Evolutionary conservation across 1,140 invertebrate genomes (phyloP).

Genomic region (Nilaparvata lugens): DNA sequence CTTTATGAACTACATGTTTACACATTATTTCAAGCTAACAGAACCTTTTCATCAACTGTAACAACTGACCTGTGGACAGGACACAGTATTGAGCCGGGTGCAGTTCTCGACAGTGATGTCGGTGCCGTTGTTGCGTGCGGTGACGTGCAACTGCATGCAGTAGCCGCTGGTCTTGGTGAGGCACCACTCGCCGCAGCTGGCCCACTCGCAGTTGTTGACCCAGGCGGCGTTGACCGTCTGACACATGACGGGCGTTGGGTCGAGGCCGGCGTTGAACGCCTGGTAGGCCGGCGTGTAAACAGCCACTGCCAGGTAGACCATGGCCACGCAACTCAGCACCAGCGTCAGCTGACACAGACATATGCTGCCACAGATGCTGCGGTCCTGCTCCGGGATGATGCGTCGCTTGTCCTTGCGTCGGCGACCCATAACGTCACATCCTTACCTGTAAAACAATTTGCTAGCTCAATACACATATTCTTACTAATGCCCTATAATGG

Average conservation of each 20-base stretch:
- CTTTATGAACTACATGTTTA: too few relatives aligned
- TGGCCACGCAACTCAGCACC: slow-evolving; percentile 57
- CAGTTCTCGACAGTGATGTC: slow-evolving; percentile 50
- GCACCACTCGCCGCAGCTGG: slow-evolving; percentile 65
- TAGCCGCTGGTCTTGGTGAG: slow-evolving; percentile 60
- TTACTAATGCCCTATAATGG: too few relatives aligned
- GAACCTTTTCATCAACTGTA: not conserved
- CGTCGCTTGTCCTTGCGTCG: slow-evolving; percentile 37
- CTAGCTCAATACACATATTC: too few relatives aligned
- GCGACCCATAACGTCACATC: slow-evolving; percentile 6
- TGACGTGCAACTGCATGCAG: slow-evolving; percentile 58
- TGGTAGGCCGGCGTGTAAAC: slow-evolving; percentile 57
- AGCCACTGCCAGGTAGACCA: slow-evolving; percentile 61
- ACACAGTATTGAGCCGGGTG: slow-evolving; percentile 35
- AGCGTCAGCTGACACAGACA: slow-evolving; percentile 62
- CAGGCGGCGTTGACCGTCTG: slow-evolving; percentile 52
- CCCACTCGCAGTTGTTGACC: slow-evolving; percentile 52
- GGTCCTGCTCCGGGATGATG: slow-evolving; percentile 53
- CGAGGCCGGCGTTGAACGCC: slow-evolving; percentile 55
- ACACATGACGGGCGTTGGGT: slow-evolving; percentile 57
- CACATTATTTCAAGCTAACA: too few relatives aligned
- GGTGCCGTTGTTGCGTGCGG: slow-evolving; percentile 53
- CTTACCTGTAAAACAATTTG: not conserved
- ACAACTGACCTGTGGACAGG: slow-evolving; percentile 45
- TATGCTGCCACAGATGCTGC: slow-evolving; percentile 55